Evolutionary conservation across 92 coral and sea anemone genomes (phyloP).

Genomic region (Bergia sp.): DNA sequence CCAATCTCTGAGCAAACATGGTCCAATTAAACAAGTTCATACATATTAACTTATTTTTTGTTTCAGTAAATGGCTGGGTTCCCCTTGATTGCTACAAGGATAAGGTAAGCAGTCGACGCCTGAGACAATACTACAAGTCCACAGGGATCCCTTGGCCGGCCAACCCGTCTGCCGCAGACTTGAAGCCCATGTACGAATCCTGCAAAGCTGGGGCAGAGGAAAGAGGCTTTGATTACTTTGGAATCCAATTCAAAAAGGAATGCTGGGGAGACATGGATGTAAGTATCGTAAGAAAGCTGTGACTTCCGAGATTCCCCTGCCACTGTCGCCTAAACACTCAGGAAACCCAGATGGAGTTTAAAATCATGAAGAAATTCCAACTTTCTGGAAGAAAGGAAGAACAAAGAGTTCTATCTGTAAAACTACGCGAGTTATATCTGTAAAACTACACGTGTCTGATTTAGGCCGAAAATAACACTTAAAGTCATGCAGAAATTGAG

Average conservation of each 20-base stretch:
- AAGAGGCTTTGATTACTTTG: slow-evolving; percentile 36
- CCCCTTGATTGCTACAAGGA: slow-evolving; percentile 24
- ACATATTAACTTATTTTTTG: neutral
- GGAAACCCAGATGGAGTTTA: no score
- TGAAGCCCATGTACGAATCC: slow-evolving; percentile 40
- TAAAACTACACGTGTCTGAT: no score
- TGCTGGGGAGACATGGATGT: slow-evolving; percentile 42
- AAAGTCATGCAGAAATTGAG: no score
- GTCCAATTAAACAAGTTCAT: neutral
- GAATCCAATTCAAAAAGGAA: slow-evolving; percentile 18
- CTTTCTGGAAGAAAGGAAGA: no score
- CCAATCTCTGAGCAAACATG: neutral
- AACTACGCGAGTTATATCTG: no score
- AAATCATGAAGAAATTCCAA: no score
- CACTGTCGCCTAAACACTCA: neutral
- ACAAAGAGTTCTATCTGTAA: no score
- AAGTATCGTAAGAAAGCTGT: neutral
- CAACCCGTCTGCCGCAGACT: slow-evolving; percentile 10
- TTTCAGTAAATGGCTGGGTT: slow-evolving; percentile 34
- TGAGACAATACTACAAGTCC: slow-evolving; percentile 30
- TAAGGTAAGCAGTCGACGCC: slow-evolving; percentile 11
- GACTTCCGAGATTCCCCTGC: no score
- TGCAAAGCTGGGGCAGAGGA: slow-evolving; percentile 42
- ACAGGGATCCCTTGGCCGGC: slow-evolving; percentile 38
- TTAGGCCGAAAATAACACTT: no score